phyloP scores from a whole-genome alignment of 2,888 invertebrate genomes.

The Stictocephala bisonia region DNA sequence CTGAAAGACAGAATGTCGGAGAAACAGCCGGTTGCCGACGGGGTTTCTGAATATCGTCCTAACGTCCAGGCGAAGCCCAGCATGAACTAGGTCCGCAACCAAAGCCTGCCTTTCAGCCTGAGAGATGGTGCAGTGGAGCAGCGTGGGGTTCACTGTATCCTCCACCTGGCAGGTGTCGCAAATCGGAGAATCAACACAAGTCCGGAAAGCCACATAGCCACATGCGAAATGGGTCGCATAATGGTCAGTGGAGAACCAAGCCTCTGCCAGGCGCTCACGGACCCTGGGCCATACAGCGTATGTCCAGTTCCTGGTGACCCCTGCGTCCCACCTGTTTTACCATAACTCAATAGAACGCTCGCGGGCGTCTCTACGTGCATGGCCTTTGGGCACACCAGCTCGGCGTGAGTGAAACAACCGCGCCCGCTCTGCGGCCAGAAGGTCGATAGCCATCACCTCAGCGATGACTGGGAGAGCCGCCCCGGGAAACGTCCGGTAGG shows the following conservation, averaged over 20 bases:
- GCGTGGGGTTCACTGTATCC: too few species aligned
- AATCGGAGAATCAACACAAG: too few species aligned
- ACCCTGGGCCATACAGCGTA: conserved; percentile 42
- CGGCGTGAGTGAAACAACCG: conserved; percentile 37
- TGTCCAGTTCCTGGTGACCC: conserved; percentile 51
- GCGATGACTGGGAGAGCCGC: conserved; percentile 51
- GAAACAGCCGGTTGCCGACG: too few species aligned
- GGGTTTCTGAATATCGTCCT: too few species aligned
- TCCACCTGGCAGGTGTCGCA: too few species aligned
- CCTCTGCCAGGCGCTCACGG: conserved; percentile 48
- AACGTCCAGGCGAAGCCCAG: too few species aligned
- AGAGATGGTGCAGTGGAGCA: too few species aligned
- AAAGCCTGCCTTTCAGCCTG: too few species aligned
- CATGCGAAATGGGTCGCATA: conserved; percentile 54
- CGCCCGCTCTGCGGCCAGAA: background rate
- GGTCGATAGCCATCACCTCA: conserved; percentile 57
- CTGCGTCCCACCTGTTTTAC: conserved; percentile 45
- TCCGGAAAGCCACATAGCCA: conserved; percentile 52
- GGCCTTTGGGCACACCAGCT: background rate
- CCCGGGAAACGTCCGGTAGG: conserved; percentile 55
- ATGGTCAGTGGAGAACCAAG: conserved; percentile 50
- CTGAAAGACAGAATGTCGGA: too few species aligned
- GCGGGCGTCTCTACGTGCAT: background rate
- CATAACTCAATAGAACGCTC: background rate
- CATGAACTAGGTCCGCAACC: too few species aligned